Evolutionary conservation across 2,888 invertebrate species (phyloP).

Genomic region (Mythimna pallens): DNA sequence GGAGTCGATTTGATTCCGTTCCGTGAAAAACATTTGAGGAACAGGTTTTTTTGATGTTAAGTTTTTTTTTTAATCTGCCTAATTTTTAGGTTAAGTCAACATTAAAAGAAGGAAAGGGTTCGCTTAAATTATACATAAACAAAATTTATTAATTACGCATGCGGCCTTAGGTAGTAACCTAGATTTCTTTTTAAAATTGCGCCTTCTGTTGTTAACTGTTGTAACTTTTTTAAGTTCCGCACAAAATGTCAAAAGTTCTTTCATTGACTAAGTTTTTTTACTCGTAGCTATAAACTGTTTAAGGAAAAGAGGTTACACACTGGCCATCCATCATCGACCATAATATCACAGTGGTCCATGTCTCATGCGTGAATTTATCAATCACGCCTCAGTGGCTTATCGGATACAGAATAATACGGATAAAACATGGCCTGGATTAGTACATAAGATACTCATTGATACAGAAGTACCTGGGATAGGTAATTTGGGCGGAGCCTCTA

Average conservation of each 20-base stretch:
- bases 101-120: constrained; percentile 55
- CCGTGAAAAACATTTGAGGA: constrained; percentile 1
- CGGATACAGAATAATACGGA: not conserved
- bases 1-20: constrained; percentile 7
- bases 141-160: constrained; percentile 61
- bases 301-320: not conserved
- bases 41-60: not conserved
- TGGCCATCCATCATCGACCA: not conserved
- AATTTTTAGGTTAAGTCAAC: constrained; percentile 47
- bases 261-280: not conserved
- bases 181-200: constrained; percentile 41
- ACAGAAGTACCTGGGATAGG: not conserved
- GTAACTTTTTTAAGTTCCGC: constrained; percentile 4
- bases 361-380: not conserved
- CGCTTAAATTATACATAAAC: constrained; percentile 53
- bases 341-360: not conserved
- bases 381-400: not conserved
- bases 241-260: not conserved
- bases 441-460: not conserved
- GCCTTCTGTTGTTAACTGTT: constrained; percentile 17
- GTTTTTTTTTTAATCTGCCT: constrained; percentile 26
- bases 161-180: constrained; percentile 44
- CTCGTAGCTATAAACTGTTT: not conserved
- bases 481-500: not conserved
- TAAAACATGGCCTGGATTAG: not conserved